Base-by-base conservation (phyloP, 2,888 invertebrate genomes). In the Drosophila sordidapex region DNA sequence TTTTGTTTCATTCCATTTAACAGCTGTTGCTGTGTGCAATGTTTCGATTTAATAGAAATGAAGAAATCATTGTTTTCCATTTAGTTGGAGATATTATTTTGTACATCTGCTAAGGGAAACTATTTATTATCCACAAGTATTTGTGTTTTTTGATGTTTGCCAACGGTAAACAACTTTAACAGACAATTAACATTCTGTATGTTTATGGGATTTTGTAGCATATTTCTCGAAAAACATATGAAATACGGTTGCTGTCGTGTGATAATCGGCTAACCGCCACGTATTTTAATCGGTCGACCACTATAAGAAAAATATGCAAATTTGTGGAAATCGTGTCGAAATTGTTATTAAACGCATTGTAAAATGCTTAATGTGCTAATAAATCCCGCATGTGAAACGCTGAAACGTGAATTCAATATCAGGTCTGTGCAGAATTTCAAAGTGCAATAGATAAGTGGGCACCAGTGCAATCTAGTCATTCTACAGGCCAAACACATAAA, bases 331-430 rank as follows among this genome's bases (percentile, higher is more conserved):
- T 72, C 68, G 72, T 83, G 83, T 73, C 66, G 69, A 82, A 79
- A 88, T 81, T 85, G 87, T 75, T 81, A 63, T 72, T 85, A 85
- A 80, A 74, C 74, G 83, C 73, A 74, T 83, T 81, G 81, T 83
- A 86, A 88, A 86, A 89, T 85, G 83, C 76, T 69, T 65, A 70
- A 75, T 65, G 71, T 79, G 79, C 58, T 66, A 38, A 81, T 77
- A 73, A 77, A 81, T 74, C 60, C 63, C 57, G 73, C 64, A 76
- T 76, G 73, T 72, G 71, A 70, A 62, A 64, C 74, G 69, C 53
- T 83, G 33, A 72, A 83, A 77, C 71, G 81, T 70, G 76, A 81
- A 72, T 65, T 85, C 29, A 77, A 87, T 62, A 74, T 36, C 48
- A 82, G 79, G 61, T 77, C 76, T 54, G 82, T 81, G 71, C 89